Percentiles rank a stretch among this genome's conserved stretches.
phyloP scores from a whole-genome alignment of 2,888 invertebrate species.

The Andrena hattorfiana region DNA sequence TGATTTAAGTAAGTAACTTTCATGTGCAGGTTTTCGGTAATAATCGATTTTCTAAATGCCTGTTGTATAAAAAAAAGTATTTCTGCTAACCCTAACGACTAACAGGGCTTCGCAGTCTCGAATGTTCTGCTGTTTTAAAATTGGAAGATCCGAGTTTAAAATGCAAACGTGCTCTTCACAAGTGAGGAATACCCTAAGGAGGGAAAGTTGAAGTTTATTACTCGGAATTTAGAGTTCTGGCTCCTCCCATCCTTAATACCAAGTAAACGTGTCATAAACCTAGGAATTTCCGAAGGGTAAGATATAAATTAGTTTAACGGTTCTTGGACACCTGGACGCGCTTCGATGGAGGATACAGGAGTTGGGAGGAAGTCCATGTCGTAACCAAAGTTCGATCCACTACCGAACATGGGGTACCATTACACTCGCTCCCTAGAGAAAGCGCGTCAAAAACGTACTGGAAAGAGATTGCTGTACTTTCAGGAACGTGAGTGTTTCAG shows the following conservation, averaged over 20 bases:
- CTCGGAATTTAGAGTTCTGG: conserved; percentile 13
- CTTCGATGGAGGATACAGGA: conserved; percentile 8
- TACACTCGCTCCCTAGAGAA: not conserved
- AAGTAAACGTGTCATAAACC: conserved; percentile 30
- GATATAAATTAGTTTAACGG: conserved; percentile 36
- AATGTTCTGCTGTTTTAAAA: too few species aligned
- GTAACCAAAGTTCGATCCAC: conserved; percentile 21
- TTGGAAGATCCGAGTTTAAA: too few species aligned
- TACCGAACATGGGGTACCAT: not conserved
- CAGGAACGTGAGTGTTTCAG: too few species aligned
- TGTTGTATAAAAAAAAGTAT: too few species aligned
- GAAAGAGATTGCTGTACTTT: too few species aligned
- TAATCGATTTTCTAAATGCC: too few species aligned
- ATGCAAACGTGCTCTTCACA: not conserved
- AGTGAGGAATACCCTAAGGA: not conserved
- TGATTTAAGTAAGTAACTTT: too few species aligned
- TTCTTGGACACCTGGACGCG: conserved; percentile 27
- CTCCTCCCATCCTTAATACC: conserved; percentile 9
- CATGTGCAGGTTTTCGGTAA: too few species aligned
- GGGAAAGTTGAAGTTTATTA: conserved; percentile 25
- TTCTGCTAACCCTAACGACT: too few species aligned
- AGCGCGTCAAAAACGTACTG: not conserved
- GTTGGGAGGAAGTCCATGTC: conserved; percentile 20
- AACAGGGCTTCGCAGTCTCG: too few species aligned
- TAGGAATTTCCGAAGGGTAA: conserved; percentile 19